phyloP scores from a whole-genome alignment of 2,888 invertebrate genomes.

The Ariolimax columbianus region DNA sequence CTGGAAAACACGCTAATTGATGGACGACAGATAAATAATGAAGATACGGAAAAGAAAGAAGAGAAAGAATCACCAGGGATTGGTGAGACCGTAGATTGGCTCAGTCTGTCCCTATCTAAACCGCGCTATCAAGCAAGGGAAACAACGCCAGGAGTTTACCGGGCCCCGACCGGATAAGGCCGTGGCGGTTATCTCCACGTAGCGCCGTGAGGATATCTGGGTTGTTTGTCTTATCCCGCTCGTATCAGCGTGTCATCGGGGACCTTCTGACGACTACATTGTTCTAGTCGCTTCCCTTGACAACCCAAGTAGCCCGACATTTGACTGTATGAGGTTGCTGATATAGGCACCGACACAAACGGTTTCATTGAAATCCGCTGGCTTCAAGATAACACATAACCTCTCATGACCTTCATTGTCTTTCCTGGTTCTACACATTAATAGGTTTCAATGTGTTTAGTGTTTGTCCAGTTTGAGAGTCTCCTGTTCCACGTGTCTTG shows the following conservation, averaged over 20 bases:
- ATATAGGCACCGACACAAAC: constrained; percentile 2
- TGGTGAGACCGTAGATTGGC: too few relatives aligned
- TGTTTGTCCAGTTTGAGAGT: background rate
- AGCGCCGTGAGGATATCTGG: constrained; percentile 29
- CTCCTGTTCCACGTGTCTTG: too few relatives aligned
- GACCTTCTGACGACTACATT: constrained; percentile 48
- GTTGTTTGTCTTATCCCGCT: constrained; percentile 36
- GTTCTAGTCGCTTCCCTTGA: constrained; percentile 36
- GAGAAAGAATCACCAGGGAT: constrained; percentile 25
- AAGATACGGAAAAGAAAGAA: constrained; percentile 6
- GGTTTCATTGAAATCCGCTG: background rate
- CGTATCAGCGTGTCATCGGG: constrained; percentile 47
- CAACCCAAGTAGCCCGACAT: constrained; percentile 24
- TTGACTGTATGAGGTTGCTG: background rate
- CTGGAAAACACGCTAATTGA: constrained; percentile 50
- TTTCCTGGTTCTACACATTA: too few relatives aligned
- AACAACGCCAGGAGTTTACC: constrained; percentile 42
- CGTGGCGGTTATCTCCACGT: constrained; percentile 35
- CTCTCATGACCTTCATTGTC: background rate
- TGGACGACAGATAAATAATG: background rate
- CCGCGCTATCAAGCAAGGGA: constrained; percentile 37
- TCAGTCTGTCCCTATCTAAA: constrained; percentile 23
- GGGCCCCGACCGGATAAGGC: constrained; percentile 44
- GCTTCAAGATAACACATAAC: background rate
- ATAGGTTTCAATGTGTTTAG: too few relatives aligned